These are phyloP conservation scores for Cygnus buccinator DNA, from an alignment of 2,113 vertebrate species.

Conservation along the genomic window DNA sequence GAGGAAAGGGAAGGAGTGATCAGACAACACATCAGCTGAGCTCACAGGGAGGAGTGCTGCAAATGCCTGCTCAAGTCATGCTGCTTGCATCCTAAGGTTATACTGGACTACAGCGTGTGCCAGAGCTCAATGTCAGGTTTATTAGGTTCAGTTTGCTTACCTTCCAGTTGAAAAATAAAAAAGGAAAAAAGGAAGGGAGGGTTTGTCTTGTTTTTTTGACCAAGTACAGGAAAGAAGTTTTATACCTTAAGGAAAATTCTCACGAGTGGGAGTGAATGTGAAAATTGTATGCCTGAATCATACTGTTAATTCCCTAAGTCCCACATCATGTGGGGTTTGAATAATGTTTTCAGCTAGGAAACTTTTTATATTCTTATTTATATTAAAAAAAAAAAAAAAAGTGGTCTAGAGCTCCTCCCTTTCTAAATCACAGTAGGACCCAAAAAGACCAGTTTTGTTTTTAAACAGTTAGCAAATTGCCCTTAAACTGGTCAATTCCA, in stretches of 20 bases:
- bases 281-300: slow-evolving; percentile 26
- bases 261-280: slow-evolving; percentile 3
- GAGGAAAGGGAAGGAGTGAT: background rate
- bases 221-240: slow-evolving; percentile 24
- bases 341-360: background rate
- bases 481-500: slow-evolving; percentile 40
- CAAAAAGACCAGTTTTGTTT: slow-evolving; percentile 35
- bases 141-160: background rate
- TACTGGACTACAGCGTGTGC: background rate
- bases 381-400: background rate
- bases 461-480: slow-evolving; percentile 58
- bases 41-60: background rate
- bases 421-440: slow-evolving; percentile 22
- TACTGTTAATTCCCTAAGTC: slow-evolving; percentile 36
- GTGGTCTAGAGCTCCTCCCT: background rate
- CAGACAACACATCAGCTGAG: rapidly evolving
- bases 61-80: background rate
- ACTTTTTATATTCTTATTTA: background rate
- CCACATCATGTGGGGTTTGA: background rate
- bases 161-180: background rate
- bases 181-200: background rate
- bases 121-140: background rate
- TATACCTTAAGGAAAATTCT: slow-evolving; percentile 44
- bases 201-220: background rate
- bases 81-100: background rate